Evolutionary conservation across 2,888 invertebrate species (phyloP), one percentile per base, ranked within the genome.

Genomic region (Macrosoma leucophasiata): DNA sequence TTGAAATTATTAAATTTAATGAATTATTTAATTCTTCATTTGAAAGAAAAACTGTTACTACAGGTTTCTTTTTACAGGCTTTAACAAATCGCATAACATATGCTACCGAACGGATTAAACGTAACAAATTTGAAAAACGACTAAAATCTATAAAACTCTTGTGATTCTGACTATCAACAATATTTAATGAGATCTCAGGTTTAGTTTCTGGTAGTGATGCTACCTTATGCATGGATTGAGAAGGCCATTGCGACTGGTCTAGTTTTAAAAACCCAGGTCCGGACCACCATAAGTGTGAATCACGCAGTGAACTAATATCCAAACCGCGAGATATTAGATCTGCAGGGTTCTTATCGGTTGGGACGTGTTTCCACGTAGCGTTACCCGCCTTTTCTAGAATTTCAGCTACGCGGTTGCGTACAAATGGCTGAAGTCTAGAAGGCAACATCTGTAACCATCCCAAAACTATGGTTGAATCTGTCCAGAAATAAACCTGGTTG

Each of bases 381-480:
- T 19, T 19, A 19, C 19, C 19, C 3, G 19, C 19, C 19, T 19
- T 19, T n/a, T 19, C 19, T 3, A 19, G 19, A 5, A 19, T 19
- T 5, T 19, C 19, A 19, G n/a, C n/a, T n/a, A n/a, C n/a, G n/a
- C n/a, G n/a, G n/a, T n/a, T n/a, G n/a, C n/a, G n/a, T n/a, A n/a
- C n/a, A n/a, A n/a, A n/a, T n/a, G n/a, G n/a, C n/a, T n/a, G n/a
- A n/a, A n/a, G n/a, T n/a, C n/a, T n/a, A n/a, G n/a, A n/a, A n/a
- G n/a, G n/a, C n/a, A n/a, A n/a, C n/a, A n/a, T n/a, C n/a, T n/a
- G n/a, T n/a, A n/a, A n/a, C n/a, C n/a, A n/a, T n/a, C n/a, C n/a
- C n/a, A n/a, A 13, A 3, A 56, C 53, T 3, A 55, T 49, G 0
- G 47, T 52, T 2, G 53, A 56, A 24, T 58, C 58, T 0, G 50